phyloP scores from a whole-genome alignment of 2,797 vertebrate species.

The Hydrocynus forskahlii region DNA sequence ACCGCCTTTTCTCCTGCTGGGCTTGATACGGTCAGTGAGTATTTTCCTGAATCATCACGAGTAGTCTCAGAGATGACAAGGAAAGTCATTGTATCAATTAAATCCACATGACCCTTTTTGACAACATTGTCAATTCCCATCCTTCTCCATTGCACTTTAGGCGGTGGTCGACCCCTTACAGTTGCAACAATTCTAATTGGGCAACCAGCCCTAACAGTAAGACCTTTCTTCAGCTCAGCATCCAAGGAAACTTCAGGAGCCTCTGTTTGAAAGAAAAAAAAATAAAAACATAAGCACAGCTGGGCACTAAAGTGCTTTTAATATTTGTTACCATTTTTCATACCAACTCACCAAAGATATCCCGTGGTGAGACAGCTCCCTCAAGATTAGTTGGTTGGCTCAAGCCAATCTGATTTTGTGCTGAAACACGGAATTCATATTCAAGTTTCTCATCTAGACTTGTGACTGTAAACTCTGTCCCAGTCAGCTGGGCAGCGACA shows the following conservation, averaged over 20 bases:
- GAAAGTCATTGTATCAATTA: slow-evolving; percentile 98
- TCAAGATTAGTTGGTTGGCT: slow-evolving; percentile 93
- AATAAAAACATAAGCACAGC: slow-evolving; percentile 36
- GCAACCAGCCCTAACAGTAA: slow-evolving; percentile 93
- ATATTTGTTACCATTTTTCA: slow-evolving; percentile 15
- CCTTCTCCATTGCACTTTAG: slow-evolving; percentile 95
- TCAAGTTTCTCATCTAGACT: slow-evolving; percentile 91
- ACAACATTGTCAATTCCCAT: slow-evolving; percentile 93
- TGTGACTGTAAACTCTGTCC: slow-evolving; percentile 90
- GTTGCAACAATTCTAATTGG: slow-evolving; percentile 96
- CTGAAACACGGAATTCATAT: slow-evolving; percentile 96
- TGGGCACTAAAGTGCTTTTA: not conserved
- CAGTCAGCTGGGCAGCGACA: slow-evolving; percentile 87
- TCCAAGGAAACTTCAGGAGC: slow-evolving; percentile 96
- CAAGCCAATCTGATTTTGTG: slow-evolving; percentile 96
- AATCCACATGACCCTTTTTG: slow-evolving; percentile 93
- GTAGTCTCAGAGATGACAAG: slow-evolving; percentile 95
- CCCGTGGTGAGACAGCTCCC: slow-evolving; percentile 92
- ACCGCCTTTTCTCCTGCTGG: slow-evolving; percentile 95
- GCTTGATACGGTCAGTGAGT: slow-evolving; percentile 92
- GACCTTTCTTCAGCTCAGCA: slow-evolving; percentile 93
- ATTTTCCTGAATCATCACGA: slow-evolving; percentile 97
- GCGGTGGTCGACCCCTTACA: slow-evolving; percentile 92
- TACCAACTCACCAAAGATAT: slow-evolving; percentile 86
- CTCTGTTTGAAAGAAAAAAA: slow-evolving; percentile 78